Conservation (phyloP, 2,888 invertebrate genomes). For the Dendrolimus houi region DNA sequence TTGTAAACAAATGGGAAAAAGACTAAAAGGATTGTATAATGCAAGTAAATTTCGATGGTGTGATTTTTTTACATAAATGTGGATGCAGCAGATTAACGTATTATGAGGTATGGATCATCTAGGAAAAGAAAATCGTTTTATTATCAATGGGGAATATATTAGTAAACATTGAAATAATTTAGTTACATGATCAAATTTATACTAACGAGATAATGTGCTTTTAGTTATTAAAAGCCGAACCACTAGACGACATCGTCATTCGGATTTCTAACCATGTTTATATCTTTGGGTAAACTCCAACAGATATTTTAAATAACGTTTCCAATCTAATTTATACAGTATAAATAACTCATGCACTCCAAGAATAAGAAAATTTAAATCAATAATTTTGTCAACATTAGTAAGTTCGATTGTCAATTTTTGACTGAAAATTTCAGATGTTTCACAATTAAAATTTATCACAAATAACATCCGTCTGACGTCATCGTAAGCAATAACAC, state of each 20-base stretch:
- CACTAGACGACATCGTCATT: constrained; percentile 21
- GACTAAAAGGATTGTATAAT: constrained; percentile 35
- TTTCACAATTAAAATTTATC: too few species aligned
- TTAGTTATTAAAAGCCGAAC: constrained; percentile 33
- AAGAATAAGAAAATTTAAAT: too few species aligned
- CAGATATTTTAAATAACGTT: too few species aligned
- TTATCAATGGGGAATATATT: constrained; percentile 7
- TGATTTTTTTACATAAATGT: constrained; percentile 55
- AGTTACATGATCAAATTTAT: constrained; percentile 16
- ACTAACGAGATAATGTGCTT: constrained; percentile 22
- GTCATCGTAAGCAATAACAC: constrained; percentile 22
- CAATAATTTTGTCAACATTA: too few species aligned
- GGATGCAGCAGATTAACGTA: constrained; percentile 22
- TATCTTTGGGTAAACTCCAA: too few species aligned
- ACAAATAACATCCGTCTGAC: constrained; percentile 19
- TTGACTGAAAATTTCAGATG: too few species aligned
- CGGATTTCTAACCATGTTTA: constrained; percentile 9
- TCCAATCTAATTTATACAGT: too few species aligned
- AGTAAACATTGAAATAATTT: constrained; percentile 12
- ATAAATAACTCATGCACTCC: too few species aligned
- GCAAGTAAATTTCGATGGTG: constrained; percentile 73
- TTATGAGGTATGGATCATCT: background rate
- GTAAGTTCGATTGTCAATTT: too few species aligned
- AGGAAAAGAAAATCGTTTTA: constrained; percentile 1
- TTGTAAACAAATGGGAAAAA: background rate